phyloP scores from a whole-genome alignment of 2,797 vertebrate genomes.

The Emydoidea blandingii region DNA sequence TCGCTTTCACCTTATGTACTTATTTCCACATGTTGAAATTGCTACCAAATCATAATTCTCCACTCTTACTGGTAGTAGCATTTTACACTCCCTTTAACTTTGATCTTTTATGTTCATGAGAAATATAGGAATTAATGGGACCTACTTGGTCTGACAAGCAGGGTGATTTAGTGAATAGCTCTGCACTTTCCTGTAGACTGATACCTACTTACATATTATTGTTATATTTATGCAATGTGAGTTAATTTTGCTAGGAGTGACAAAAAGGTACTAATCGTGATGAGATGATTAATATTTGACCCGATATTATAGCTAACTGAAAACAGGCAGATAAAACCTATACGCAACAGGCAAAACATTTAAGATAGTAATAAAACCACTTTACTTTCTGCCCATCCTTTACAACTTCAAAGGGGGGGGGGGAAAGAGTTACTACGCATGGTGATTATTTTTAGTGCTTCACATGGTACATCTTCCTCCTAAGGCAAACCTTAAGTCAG shows the following conservation, averaged over 20 bases:
- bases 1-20: background rate
- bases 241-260: background rate
- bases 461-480: conserved; percentile 27
- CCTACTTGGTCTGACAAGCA: background rate
- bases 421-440: background rate
- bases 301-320: background rate
- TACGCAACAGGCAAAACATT: background rate
- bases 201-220: background rate
- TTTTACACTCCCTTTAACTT: background rate
- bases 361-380: background rate
- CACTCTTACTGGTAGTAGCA: background rate
- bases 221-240: background rate
- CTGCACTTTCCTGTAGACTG: background rate
- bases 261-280: background rate
- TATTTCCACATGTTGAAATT: background rate
- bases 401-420: background rate
- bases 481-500: conserved; percentile 35
- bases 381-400: background rate
- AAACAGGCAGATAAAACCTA: background rate
- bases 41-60: background rate
- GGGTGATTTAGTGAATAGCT: conserved; percentile 32
- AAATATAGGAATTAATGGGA: conserved; percentile 31
- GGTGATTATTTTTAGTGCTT: conserved; percentile 35
- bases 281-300: background rate
- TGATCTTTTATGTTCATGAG: conserved; percentile 14